Percentiles rank a stretch among this genome's conserved stretches.
Conservation (phyloP, 2,888 invertebrate genomes). For the Calephelis perditalis region DNA sequence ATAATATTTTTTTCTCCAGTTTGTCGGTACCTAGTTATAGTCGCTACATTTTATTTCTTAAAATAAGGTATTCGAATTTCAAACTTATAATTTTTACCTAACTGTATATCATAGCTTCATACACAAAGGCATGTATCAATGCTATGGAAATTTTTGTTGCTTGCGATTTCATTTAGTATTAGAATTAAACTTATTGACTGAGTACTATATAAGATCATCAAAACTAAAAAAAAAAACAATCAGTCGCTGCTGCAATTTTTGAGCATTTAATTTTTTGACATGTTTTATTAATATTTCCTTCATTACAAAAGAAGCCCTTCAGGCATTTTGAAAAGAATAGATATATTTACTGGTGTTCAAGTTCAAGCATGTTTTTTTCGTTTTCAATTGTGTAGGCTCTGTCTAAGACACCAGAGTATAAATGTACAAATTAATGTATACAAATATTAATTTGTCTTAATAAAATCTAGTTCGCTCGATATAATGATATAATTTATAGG, state of each 20-base stretch:
- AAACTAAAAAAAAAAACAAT: slow-evolving; percentile 37
- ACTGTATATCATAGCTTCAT: background rate
- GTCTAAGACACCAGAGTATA: slow-evolving; percentile 18
- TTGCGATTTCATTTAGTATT: slow-evolving; percentile 50
- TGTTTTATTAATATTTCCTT: slow-evolving; percentile 27
- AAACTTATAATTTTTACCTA: too few species aligned
- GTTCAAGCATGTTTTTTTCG: slow-evolving; percentile 21
- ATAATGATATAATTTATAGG: too few species aligned
- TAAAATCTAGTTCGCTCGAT: too few species aligned
- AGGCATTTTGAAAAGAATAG: slow-evolving; percentile 15
- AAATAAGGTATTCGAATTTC: too few species aligned
- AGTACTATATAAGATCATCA: slow-evolving; percentile 62
- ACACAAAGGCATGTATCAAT: slow-evolving; percentile 7
- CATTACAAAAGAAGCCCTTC: slow-evolving; percentile 16
- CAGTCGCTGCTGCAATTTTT: slow-evolving; percentile 54
- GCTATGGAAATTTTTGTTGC: slow-evolving; percentile 26
- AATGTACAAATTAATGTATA: background rate
- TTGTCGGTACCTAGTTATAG: background rate
- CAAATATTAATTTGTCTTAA: too few species aligned
- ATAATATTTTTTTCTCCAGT: slow-evolving; percentile 12
- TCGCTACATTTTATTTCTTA: background rate
- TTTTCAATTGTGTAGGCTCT: slow-evolving; percentile 21
- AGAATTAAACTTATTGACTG: slow-evolving; percentile 64
- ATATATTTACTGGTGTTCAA: slow-evolving; percentile 26
- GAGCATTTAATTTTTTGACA: slow-evolving; percentile 65